Evolutionary conservation across 2,797 vertebrate genomes (phyloP), one percentile per base, ranked within the genome.

Genomic region (Poeciliopsis infans): DNA sequence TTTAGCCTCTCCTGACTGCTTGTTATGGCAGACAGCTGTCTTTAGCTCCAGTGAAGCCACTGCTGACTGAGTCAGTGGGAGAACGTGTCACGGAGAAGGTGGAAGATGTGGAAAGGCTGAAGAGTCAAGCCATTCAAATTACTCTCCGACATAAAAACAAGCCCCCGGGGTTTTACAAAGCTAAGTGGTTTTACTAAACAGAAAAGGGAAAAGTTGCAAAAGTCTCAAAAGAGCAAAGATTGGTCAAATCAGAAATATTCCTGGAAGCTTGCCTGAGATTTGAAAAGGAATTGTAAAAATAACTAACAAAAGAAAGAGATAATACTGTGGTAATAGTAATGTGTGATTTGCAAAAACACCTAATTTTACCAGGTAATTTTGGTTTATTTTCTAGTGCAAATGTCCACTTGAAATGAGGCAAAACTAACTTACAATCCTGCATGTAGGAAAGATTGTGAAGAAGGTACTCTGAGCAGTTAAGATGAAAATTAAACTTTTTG

Each of bases 21-120:
- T 51, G 28, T 78, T 78, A 53, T 57, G 7, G 2, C 41, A 73
- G 33, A 66, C 64, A 16, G 23, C 15, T 47, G 75, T 68, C 72
- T 66, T 73, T 31, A 70, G 33, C 7, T 25, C 23, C 72, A 39
- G 23, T 25, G 36, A 73, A 72, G 43, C 2, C 47, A 2, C 7
- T 36, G 71, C 49, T 72, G 31, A 39, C 36, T n/a, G 36, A 3
- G 0, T 69, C 39, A n/a, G 66, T n/a, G 43, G 66, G 66, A 69
- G 11, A 69, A 69, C 10, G n/a, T 69, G 20, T 41, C 39, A 43
- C 3, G 13, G 13, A 43, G 23, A 68, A 23, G 64, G 18, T 41
- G 18, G 64, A 6, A 11, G 8, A 41, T 68, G 39, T 13, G 39
- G 36, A 69, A 41, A n/a, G 31, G 31, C 31, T 61, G 15, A 69